Conservation (phyloP, 2,797 vertebrate genomes). For the Bradypodion pumilum region DNA sequence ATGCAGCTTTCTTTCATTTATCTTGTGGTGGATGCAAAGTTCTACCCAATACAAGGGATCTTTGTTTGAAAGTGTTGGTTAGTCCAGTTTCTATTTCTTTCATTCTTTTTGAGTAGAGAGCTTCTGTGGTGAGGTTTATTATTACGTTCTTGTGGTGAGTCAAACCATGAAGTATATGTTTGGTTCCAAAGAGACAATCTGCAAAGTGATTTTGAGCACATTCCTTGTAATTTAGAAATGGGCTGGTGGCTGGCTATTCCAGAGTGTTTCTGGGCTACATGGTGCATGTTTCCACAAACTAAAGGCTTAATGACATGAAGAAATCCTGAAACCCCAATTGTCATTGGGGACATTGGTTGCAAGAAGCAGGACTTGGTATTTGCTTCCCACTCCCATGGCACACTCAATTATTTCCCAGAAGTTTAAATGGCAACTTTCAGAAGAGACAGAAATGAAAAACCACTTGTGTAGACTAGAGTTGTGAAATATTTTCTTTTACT, state of each 20-base stretch:
- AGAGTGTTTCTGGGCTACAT: conserved; percentile 49
- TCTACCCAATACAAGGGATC: not conserved
- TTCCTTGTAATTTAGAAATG: conserved; percentile 50
- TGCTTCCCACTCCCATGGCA: conserved; percentile 2
- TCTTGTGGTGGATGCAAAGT: not conserved
- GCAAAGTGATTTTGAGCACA: conserved; percentile 30
- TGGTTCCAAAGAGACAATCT: conserved; percentile 41
- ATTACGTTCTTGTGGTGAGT: conserved; percentile 31
- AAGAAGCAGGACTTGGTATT: conserved; percentile 43
- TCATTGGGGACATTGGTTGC: conserved; percentile 1
- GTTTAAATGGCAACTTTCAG: conserved; percentile 20
- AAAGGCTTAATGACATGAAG: conserved; percentile 15
- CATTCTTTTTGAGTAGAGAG: not conserved
- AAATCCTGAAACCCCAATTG: conserved; percentile 34
- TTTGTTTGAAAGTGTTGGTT: not conserved
- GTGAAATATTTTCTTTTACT: not conserved
- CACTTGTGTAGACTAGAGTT: conserved; percentile 7
- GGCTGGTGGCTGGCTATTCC: conserved; percentile 56
- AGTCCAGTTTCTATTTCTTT: not conserved
- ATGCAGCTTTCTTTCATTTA: not conserved
- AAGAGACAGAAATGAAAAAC: not conserved
- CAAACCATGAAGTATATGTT: conserved; percentile 15
- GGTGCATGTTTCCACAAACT: conserved; percentile 42
- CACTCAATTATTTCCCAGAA: conserved; percentile 31
- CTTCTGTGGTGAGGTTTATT: conserved; percentile 11